These are phyloP conservation scores for Myotis yumanensis DNA, from an alignment of 2,113 vertebrate genomes.

Conservation along the genomic window DNA sequence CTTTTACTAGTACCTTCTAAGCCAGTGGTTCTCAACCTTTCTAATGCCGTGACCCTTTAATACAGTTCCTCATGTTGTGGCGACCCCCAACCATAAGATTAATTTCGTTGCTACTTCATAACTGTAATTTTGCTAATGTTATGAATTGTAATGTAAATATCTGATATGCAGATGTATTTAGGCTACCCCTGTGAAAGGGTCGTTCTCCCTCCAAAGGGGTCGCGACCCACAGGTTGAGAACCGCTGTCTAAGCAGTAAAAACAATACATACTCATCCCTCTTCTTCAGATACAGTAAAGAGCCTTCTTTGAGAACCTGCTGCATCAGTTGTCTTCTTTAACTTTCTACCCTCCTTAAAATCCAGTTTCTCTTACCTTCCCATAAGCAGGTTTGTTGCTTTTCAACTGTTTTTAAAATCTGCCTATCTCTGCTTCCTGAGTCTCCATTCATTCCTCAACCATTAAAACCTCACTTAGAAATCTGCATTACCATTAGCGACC, in stretches of 20 bases:
- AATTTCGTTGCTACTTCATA: too few relatives aligned
- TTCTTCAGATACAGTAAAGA: neutral
- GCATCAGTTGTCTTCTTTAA: neutral
- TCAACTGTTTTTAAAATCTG: neutral
- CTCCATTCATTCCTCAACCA: neutral
- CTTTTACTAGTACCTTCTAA: neutral
- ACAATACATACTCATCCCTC: neutral
- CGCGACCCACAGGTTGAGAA: too few relatives aligned
- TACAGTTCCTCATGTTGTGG: too few relatives aligned
- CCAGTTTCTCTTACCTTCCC: neutral
- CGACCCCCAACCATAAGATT: too few relatives aligned
- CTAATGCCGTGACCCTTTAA: too few relatives aligned
- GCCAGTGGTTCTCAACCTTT: too few relatives aligned
- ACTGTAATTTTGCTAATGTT: too few relatives aligned
- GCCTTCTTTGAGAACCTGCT: neutral
- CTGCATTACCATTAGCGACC: neutral
- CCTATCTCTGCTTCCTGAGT: neutral
- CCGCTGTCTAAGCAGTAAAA: neutral
- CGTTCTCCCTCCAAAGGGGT: too few relatives aligned
- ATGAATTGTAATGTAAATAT: too few relatives aligned
- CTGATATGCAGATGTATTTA: too few relatives aligned
- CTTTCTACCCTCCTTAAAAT: neutral
- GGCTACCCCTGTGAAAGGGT: too few relatives aligned
- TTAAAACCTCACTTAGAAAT: neutral
- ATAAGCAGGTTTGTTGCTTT: neutral